Base-by-base conservation (phyloP, 2,797 vertebrate species). In the Paguma larvata region DNA sequence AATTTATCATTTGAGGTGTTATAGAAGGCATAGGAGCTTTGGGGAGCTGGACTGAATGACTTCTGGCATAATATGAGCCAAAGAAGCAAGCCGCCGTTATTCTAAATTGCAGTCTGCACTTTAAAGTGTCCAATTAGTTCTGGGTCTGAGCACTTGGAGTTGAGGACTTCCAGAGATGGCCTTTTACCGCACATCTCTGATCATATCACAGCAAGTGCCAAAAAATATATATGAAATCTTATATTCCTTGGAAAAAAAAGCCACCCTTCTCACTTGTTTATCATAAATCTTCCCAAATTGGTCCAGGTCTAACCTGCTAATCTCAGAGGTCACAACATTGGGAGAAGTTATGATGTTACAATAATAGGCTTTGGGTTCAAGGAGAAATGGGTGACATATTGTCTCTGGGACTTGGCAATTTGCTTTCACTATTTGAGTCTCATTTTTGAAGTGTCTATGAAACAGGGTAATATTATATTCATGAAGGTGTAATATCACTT, bases 251-350 rank as follows among this genome's bases (percentile, higher is more conserved):
- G 0, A 80, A 38, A 53, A 53, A 16, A 18, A 92, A 53, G 27
- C 16, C 4, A 34, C 32, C 0, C 5, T 85, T 79, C 1, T 73
- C 11, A 41, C 38, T 59, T 48, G 1, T 59, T 80, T 4, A 12
- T 67, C 13, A 59, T 13, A 75, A 9, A 19, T 72, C 1, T 73
- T 19, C 5, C 6, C 44, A n/a, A n/a, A n/a, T n/a, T 38, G 7
- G 23, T n/a, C n/a, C n/a, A 18, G 1, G 1, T 88, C 6, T 70
- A 56, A 41, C 1, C 5, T 16, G 1, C 0, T 83, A 59, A 53
- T 14, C 3, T 41, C 4, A 41, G 25, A 79, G 18, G 4, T 38
- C 2, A 65, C 0, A 4, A 11, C 9, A 0, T 0, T 27, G 15
- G 15, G 34, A 78, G 38, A 27, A 63, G 7, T 0, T 59, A n/a